A percentile compares a stretch with the other conserved stretches of the same genome.
These are phyloP conservation scores for Meriones unguiculatus DNA, from an alignment of 2,113 vertebrate species.

Conservation along the genomic window DNA sequence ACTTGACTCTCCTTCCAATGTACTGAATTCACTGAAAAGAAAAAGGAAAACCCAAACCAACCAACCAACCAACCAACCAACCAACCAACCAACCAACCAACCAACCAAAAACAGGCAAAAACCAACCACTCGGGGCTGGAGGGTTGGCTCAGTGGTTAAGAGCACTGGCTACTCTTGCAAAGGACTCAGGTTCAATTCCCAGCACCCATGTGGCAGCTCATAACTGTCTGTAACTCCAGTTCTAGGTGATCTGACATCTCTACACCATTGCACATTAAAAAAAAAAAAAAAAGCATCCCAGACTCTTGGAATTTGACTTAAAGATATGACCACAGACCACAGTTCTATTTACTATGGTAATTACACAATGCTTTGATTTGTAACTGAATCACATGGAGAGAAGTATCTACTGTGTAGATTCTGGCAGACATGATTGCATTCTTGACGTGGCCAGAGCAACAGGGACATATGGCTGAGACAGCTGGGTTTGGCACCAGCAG, in stretches of 20 bases:
- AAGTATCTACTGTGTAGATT: neutral
- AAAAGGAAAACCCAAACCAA: neutral
- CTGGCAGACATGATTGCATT: neutral
- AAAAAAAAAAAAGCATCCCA: too few species aligned
- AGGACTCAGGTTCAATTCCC: too few species aligned
- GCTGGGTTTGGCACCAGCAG: neutral
- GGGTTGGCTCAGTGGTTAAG: too few species aligned
- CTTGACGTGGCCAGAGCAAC: neutral
- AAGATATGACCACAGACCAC: neutral
- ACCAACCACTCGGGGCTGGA: too few species aligned
- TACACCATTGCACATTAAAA: too few species aligned
- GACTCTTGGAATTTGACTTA: neutral
- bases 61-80: too few species aligned
- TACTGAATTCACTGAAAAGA: neutral
- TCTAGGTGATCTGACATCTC: too few species aligned
- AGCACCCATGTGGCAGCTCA: too few species aligned
- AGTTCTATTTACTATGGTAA: neutral
- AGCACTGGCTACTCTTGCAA: too few species aligned
- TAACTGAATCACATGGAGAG: neutral
- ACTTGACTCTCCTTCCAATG: neutral
- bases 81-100: too few species aligned
- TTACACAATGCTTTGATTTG: neutral
- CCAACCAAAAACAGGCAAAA: neutral
- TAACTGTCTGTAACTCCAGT: too few species aligned
- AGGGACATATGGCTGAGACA: neutral